Evolutionary conservation across 2,113 vertebrate species (phyloP).

Genomic region (Lepidothrix coronata): DNA sequence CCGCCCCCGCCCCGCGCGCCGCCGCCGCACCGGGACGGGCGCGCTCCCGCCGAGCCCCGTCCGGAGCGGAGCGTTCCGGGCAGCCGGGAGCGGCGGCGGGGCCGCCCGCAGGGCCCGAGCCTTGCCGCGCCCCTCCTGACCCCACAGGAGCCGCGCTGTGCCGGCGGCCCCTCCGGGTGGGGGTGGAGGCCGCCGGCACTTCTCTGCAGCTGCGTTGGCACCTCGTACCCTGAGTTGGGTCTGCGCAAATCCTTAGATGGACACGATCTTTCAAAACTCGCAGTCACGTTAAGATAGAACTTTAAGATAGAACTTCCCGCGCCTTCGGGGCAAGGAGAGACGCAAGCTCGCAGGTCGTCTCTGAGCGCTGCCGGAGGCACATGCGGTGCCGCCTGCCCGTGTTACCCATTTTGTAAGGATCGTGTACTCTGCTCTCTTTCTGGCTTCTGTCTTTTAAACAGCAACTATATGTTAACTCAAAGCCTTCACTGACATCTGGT

Average conservation of each 20-base stretch:
- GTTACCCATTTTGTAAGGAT: no score
- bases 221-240: accelerated
- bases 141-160: not conserved
- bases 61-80: not conserved
- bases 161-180: not conserved
- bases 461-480: not conserved
- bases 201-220: accelerated
- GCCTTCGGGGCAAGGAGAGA: accelerated
- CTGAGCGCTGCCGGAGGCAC: accelerated
- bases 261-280: accelerated
- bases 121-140: no score
- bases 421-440: accelerated
- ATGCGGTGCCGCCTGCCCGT: accelerated
- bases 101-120: not conserved
- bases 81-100: not conserved
- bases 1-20: conserved; percentile 45
- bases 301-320: not conserved
- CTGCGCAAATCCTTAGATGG: accelerated
- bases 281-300: accelerated
- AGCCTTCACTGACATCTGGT: not conserved
- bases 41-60: not conserved
- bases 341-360: accelerated
- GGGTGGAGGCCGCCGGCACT: not conserved
- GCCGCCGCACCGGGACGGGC: not conserved
- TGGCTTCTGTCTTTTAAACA: not conserved